Percentiles rank a stretch among this genome's conserved stretches.
Evolutionary conservation across 2,113 vertebrate species (phyloP).

Genomic region (Dasyurus viverrinus): DNA sequence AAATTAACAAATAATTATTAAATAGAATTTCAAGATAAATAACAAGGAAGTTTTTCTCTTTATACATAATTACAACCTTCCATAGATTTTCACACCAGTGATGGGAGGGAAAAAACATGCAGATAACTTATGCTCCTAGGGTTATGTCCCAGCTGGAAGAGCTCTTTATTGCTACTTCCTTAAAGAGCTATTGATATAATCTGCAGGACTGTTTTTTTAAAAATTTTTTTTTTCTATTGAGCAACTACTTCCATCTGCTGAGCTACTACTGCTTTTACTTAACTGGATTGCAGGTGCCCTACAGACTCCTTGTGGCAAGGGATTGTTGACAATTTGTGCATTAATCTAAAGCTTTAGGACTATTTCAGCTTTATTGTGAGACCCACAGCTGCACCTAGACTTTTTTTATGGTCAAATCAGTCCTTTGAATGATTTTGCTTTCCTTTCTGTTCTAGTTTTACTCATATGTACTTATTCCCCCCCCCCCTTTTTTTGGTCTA

Average conservation of each 20-base stretch:
- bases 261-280: neutral
- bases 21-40: neutral
- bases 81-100: neutral
- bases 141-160: neutral
- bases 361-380: neutral
- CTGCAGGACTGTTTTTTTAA: neutral
- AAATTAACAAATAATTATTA: neutral
- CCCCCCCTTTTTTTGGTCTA: neutral
- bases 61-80: neutral
- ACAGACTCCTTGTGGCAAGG: neutral
- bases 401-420: neutral
- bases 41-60: neutral
- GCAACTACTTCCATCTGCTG: neutral
- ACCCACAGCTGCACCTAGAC: neutral
- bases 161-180: neutral
- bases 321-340: neutral
- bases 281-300: neutral
- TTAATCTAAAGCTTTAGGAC: neutral
- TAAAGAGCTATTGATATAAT: neutral
- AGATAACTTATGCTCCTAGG: neutral
- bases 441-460: neutral
- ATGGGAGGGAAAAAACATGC: neutral
- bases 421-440: neutral
- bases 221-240: neutral
- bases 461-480: neutral